Percentiles rank a stretch among this genome's conserved stretches.
These are phyloP conservation scores for Schizopygopsis malacanthus DNA, from an alignment of 2,797 vertebrate genomes.

Conservation along the genomic window DNA sequence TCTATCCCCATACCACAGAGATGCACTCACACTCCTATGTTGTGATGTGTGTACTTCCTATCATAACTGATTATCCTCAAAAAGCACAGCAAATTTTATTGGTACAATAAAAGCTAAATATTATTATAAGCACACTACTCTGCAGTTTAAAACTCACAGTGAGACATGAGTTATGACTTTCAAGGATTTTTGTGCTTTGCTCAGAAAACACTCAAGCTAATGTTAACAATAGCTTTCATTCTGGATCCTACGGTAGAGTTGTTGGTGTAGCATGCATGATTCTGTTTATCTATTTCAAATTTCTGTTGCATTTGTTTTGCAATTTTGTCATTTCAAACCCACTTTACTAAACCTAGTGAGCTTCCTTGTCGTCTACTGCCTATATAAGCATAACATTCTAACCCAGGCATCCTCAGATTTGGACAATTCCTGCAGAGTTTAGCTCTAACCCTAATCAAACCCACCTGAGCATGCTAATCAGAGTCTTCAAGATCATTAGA, in stretches of 20 bases:
- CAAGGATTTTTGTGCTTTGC: constrained; percentile 81
- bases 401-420: neutral
- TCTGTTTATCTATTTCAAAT: neutral
- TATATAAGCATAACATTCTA: neutral
- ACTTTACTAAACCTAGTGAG: neutral
- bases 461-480: no score
- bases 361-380: neutral
- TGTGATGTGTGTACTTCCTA: constrained; percentile 64
- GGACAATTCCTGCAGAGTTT: no score
- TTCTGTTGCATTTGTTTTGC: neutral
- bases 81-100: constrained; percentile 75
- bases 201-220: constrained; percentile 78
- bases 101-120: constrained; percentile 73
- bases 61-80: constrained; percentile 71
- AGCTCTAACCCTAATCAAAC: no score
- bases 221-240: constrained; percentile 84
- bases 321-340: neutral
- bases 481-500: no score
- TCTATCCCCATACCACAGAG: neutral
- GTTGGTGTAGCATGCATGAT: constrained; percentile 16
- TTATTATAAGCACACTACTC: constrained; percentile 72
- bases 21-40: constrained; percentile 46
- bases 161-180: constrained; percentile 84
- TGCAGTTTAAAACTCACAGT: constrained; percentile 74
- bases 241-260: constrained; percentile 63